phyloP scores from a whole-genome alignment of 1,140 invertebrate genomes.

The Zophobas morio region DNA sequence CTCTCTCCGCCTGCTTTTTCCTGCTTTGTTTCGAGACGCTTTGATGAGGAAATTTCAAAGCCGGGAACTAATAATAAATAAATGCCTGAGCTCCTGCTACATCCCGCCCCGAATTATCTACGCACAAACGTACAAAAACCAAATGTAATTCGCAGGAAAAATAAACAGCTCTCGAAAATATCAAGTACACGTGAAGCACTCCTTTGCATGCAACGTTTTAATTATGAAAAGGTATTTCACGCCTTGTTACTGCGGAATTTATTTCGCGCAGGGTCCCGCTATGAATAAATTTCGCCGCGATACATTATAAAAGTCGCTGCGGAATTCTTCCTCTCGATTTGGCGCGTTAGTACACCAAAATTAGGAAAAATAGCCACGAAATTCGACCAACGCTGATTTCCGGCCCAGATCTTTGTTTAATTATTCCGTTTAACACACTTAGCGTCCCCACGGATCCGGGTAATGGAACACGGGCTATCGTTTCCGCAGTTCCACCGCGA shows the following conservation, averaged over 20 bases:
- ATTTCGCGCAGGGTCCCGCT: slow-evolving; percentile 4
- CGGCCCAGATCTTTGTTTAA: too few species aligned
- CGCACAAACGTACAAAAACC: not conserved
- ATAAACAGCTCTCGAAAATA: slow-evolving; percentile 19
- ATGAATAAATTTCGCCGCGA: slow-evolving; percentile 18
- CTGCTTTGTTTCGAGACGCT: slow-evolving; percentile 37
- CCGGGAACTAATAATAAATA: slow-evolving; percentile 36
- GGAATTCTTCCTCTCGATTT: not conserved
- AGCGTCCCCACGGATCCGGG: too few species aligned
- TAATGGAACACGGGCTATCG: too few species aligned
- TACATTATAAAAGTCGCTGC: not conserved
- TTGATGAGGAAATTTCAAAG: slow-evolving; percentile 42
- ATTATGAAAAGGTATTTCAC: slow-evolving; percentile 45
- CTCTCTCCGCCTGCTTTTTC: slow-evolving; percentile 31
- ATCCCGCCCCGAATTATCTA: slow-evolving; percentile 8
- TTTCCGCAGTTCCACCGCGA: too few species aligned
- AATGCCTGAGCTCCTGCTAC: slow-evolving; percentile 2
- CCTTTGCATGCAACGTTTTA: slow-evolving; percentile 43
- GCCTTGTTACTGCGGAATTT: slow-evolving; percentile 40
- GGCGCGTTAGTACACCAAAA: not conserved
- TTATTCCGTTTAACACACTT: too few species aligned
- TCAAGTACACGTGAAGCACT: slow-evolving; percentile 24
- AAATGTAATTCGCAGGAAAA: not conserved
- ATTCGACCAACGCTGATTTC: too few species aligned
- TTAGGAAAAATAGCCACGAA: not conserved